These are phyloP conservation scores for Plotosus lineatus DNA, from an alignment of 2,113 vertebrate genomes.

Conservation along the genomic window DNA sequence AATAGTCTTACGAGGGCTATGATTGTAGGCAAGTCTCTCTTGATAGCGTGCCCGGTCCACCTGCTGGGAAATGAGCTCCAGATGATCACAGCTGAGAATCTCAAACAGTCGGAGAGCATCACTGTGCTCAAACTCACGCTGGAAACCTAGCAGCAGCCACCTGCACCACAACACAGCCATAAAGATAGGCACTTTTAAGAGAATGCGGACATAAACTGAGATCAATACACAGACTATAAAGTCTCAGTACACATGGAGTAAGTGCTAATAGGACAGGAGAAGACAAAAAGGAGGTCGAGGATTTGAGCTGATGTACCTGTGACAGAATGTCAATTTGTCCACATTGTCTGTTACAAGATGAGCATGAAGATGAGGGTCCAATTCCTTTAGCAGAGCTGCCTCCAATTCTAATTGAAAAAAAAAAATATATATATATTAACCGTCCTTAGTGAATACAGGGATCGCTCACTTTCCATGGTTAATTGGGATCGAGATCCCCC, in stretches of 20 bases:
- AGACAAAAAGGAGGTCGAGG: neutral
- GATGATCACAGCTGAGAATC: constrained; percentile 77
- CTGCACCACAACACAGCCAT: constrained; percentile 53
- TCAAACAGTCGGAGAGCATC: constrained; percentile 80
- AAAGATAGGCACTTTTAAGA: neutral
- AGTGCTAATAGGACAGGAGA: neutral
- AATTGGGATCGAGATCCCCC: no score
- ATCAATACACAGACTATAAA: neutral
- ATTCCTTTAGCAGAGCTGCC: constrained; percentile 73
- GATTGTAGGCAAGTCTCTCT: constrained; percentile 66
- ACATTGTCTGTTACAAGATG: constrained; percentile 72
- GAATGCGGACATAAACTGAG: neutral
- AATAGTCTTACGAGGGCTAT: constrained; percentile 60
- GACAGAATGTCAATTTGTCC: constrained; percentile 77
- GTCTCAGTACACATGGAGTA: neutral
- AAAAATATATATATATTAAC: neutral
- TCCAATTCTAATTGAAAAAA: constrained; percentile 67
- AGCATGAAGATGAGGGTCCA: constrained; percentile 71
- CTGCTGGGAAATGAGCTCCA: constrained; percentile 76
- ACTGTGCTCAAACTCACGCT: constrained; percentile 76
- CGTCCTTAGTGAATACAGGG: no score
- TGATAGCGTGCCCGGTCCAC: constrained; percentile 69
- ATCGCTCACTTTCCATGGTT: no score
- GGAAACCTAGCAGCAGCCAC: constrained; percentile 81
- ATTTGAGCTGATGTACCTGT: constrained; percentile 64